Evolutionary conservation across 2,113 vertebrate species (phyloP).

Genomic region (Vicugna pacos): DNA sequence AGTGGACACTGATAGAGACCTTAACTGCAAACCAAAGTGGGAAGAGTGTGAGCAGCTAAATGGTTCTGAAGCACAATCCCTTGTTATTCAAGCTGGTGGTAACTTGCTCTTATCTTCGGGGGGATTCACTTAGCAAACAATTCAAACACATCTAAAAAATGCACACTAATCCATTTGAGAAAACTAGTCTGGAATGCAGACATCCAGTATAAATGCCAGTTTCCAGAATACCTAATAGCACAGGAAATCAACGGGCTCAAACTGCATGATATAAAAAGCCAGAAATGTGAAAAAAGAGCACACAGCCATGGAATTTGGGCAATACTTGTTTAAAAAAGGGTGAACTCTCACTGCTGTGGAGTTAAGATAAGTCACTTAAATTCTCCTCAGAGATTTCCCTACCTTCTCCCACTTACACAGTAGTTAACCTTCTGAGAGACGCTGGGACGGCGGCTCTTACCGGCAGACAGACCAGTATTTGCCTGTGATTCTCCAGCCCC

Average conservation of each 20-base stretch:
- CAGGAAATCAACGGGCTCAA: background rate
- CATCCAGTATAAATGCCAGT: background rate
- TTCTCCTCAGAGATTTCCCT: background rate
- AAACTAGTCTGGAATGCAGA: background rate
- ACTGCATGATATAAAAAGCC: background rate
- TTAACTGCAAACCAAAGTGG: conserved; percentile 2
- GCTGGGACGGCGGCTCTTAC: background rate
- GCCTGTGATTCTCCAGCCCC: background rate
- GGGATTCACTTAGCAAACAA: background rate
- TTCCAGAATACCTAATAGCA: background rate
- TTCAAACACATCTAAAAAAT: background rate
- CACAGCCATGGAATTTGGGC: background rate
- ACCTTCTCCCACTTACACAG: background rate
- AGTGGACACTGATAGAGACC: background rate
- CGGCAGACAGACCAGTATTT: background rate
- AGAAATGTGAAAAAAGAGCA: background rate
- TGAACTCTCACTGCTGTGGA: background rate
- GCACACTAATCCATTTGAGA: background rate
- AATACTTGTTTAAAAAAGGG: background rate
- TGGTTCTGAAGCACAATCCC: background rate
- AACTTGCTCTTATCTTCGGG: background rate
- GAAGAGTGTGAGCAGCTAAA: background rate
- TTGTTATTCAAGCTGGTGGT: background rate
- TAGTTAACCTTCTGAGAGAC: background rate
- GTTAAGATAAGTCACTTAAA: background rate